Evolutionary conservation across 2,888 invertebrate species (phyloP).

Genomic region (Hypsopygia costalis): DNA sequence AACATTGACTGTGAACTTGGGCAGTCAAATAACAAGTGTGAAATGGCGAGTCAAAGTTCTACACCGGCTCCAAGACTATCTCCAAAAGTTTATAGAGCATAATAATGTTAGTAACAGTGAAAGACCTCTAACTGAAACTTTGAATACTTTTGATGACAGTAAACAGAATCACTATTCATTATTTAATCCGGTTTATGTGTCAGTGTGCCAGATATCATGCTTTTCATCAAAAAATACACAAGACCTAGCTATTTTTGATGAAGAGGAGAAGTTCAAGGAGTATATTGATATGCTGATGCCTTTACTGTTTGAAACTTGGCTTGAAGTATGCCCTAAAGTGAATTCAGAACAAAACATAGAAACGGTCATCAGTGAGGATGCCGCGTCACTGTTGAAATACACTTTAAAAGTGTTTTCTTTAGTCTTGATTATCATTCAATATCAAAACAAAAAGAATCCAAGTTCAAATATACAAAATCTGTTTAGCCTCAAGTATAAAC

Average conservation of each 20-base stretch:
- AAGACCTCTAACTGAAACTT: constrained; percentile 23
- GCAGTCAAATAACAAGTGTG: constrained; percentile 86
- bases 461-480: constrained; percentile 62
- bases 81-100: constrained; percentile 51
- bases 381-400: constrained; percentile 82
- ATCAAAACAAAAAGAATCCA: constrained; percentile 49
- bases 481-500: constrained; percentile 76
- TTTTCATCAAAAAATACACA: constrained; percentile 62
- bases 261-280: constrained; percentile 74
- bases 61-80: constrained; percentile 82
- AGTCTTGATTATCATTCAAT: constrained; percentile 71
- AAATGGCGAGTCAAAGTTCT: constrained; percentile 90
- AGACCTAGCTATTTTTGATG: constrained; percentile 49
- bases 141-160: constrained; percentile 39
- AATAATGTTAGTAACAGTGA: constrained; percentile 35
- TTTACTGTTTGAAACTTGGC: constrained; percentile 90
- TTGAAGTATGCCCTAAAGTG: constrained; percentile 85
- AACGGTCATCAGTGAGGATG: constrained; percentile 81
- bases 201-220: constrained; percentile 57
- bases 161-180: constrained; percentile 49
- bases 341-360: constrained; percentile 58
- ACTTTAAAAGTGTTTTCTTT: constrained; percentile 82
- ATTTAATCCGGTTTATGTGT: constrained; percentile 47
- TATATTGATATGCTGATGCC: constrained; percentile 87
- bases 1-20: constrained; percentile 85